These are phyloP conservation scores for Nylanderia fulva DNA, from an alignment of 1,140 invertebrate genomes.

Conservation along the genomic window DNA sequence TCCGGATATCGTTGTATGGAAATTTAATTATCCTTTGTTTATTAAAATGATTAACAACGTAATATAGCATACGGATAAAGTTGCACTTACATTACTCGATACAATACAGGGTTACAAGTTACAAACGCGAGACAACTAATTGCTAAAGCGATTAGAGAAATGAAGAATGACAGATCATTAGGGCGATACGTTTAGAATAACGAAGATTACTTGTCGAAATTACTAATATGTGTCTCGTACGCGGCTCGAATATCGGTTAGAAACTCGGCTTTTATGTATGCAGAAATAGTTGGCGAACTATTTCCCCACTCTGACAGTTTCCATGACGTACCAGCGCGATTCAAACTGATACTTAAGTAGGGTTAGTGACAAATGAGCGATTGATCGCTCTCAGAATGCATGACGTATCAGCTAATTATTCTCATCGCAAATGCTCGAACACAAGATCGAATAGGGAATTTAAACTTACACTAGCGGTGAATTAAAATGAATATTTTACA, in stretches of 20 bases:
- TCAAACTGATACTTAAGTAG: constrained; percentile 29
- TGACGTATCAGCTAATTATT: not conserved
- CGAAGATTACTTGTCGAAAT: not conserved
- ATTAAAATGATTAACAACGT: constrained; percentile 39
- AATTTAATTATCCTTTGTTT: constrained; percentile 47
- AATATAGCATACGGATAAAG: not conserved
- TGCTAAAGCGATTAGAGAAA: not conserved
- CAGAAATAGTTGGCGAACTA: constrained; percentile 70
- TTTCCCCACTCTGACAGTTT: constrained; percentile 36
- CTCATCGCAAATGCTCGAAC: not conserved
- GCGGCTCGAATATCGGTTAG: constrained; percentile 58
- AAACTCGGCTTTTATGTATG: constrained; percentile 61
- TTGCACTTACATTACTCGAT: not conserved
- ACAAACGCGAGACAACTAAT: not conserved
- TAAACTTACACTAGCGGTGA: not conserved
- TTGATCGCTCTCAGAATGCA: constrained; percentile 25
- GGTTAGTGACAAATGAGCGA: constrained; percentile 41
- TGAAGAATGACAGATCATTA: constrained; percentile 3
- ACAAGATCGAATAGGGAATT: not conserved
- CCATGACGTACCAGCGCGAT: constrained; percentile 25
- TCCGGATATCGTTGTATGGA: not conserved
- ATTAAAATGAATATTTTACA: constrained; percentile 36
- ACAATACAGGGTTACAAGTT: constrained; percentile 15
- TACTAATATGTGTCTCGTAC: constrained; percentile 58
- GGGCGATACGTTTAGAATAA: constrained; percentile 19